Conservation (phyloP, 2,888 invertebrate genomes). For the Phaonia tiefii region DNA sequence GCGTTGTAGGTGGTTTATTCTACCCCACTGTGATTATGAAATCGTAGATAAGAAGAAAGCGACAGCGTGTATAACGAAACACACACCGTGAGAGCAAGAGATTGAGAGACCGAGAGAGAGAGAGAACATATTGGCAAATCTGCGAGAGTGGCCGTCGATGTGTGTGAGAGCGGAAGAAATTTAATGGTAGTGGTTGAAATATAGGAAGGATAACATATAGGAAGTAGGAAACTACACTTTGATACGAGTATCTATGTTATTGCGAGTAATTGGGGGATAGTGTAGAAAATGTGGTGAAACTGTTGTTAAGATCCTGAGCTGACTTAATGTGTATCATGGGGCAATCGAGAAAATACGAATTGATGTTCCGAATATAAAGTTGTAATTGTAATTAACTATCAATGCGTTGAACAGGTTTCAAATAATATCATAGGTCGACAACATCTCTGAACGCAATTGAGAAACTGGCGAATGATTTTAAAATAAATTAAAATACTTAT, state of each 20-base stretch:
- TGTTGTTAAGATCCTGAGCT: no score
- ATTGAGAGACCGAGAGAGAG: constrained; percentile 25
- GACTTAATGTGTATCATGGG: no score
- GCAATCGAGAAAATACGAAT: no score
- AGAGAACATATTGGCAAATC: constrained; percentile 14
- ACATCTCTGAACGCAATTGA: no score
- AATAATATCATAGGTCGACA: no score
- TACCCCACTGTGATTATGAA: constrained; percentile 18
- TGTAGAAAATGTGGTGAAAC: neutral
- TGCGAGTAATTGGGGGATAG: constrained; percentile 21
- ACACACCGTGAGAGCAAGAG: neutral
- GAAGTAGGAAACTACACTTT: constrained; percentile 31
- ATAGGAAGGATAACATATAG: constrained; percentile 43
- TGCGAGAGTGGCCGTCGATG: neutral
- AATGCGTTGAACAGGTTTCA: no score
- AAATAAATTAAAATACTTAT: no score
- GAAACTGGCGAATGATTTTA: no score
- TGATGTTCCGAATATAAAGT: no score
- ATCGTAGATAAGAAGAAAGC: neutral
- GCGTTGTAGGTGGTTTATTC: neutral
- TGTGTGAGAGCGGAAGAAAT: neutral
- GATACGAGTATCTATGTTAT: constrained; percentile 13
- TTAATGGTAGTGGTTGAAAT: constrained; percentile 36
- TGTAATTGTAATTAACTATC: no score
- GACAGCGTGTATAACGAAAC: neutral